phyloP scores from a whole-genome alignment of 2,113 vertebrate species.

The Phaetusa simplex region DNA sequence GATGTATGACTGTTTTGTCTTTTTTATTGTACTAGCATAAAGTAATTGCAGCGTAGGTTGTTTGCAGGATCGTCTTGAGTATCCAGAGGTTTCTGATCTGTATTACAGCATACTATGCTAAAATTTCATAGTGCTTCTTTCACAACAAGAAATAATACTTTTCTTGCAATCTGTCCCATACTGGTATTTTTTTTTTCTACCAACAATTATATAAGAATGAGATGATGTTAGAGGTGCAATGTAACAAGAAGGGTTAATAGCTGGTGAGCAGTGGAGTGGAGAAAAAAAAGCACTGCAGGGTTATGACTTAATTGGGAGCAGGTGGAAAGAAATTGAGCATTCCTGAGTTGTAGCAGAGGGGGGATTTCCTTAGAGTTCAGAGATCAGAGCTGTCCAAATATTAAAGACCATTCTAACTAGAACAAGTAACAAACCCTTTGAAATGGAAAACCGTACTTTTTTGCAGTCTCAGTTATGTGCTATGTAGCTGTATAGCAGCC shows the following conservation, averaged over 20 bases:
- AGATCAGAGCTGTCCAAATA: background rate
- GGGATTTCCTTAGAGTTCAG: background rate
- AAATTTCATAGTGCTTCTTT: background rate
- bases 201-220: background rate
- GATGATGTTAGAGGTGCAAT: background rate
- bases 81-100: background rate
- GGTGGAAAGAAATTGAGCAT: background rate
- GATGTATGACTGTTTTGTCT: background rate
- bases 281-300: background rate
- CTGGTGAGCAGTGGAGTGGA: background rate
- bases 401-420: background rate
- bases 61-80: constrained; percentile 1
- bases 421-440: background rate
- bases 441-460: background rate
- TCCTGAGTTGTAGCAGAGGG: background rate
- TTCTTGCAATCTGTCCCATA: background rate
- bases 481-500: background rate
- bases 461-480: background rate
- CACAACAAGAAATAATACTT: background rate
- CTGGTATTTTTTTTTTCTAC: background rate
- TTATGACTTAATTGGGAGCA: constrained; percentile 3
- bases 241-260: background rate
- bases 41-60: background rate
- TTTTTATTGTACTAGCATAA: background rate
- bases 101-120: background rate